These are phyloP conservation scores for Osmerus mordax DNA, from an alignment of 2,113 vertebrate species.

Conservation along the genomic window DNA sequence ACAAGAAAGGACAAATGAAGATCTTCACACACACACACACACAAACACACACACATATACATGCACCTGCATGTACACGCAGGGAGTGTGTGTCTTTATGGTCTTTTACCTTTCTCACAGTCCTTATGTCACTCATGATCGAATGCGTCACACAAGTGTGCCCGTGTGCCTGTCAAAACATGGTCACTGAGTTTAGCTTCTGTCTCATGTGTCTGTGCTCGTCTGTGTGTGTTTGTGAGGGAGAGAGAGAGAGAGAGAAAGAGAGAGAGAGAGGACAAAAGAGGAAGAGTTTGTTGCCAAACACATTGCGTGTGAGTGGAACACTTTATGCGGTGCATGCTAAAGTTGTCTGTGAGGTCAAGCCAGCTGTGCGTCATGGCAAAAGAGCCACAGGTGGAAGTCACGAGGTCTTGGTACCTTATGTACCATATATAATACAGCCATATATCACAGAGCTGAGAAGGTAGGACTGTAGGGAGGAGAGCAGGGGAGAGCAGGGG, in stretches of 20 bases:
- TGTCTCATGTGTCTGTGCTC: too few relatives aligned
- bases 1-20: too few relatives aligned
- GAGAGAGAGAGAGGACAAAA: not conserved
- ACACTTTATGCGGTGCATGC: constrained; percentile 32
- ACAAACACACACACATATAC: not conserved
- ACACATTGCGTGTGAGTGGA: constrained; percentile 25
- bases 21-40: not conserved
- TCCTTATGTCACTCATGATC: too few relatives aligned
- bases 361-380: constrained; percentile 41
- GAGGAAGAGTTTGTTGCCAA: constrained; percentile 51
- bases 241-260: not conserved
- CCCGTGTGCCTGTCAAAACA: too few relatives aligned
- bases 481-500: not conserved
- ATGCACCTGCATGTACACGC: not conserved
- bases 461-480: not conserved
- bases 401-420: too few relatives aligned
- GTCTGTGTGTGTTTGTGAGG: too few relatives aligned
- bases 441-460: not conserved
- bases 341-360: constrained; percentile 9
- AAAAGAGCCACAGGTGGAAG: constrained; percentile 43
- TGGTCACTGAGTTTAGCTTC: too few relatives aligned
- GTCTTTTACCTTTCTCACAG: not conserved
- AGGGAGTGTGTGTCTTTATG: not conserved
- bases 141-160: too few relatives aligned
- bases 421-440: too few relatives aligned